Conservation (phyloP, 2,797 vertebrate genomes). For the Euthynnus affinis region DNA sequence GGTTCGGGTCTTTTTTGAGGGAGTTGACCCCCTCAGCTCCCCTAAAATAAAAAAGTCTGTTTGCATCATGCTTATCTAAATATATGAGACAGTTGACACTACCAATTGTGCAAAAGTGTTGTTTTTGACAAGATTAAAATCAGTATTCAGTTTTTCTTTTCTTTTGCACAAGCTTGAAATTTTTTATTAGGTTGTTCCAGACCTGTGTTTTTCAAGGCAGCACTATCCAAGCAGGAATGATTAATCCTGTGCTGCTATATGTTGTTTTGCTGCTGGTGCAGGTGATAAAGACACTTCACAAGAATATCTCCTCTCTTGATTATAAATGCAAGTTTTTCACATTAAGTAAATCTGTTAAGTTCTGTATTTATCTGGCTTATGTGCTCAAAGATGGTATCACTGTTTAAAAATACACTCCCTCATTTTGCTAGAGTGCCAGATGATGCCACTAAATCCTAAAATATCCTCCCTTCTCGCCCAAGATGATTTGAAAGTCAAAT, state of each 20-base stretch:
- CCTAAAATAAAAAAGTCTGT: background rate
- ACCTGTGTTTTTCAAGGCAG: background rate
- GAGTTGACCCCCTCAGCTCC: background rate
- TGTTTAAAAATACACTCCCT: background rate
- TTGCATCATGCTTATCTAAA: background rate
- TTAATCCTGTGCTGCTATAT: background rate
- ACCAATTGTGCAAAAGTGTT: background rate
- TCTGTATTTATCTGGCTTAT: slow-evolving; percentile 5
- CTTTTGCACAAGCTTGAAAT: slow-evolving; percentile 5
- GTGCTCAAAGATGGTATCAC: background rate
- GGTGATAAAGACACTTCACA: slow-evolving; percentile 7
- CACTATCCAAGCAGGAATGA: slow-evolving; percentile 11
- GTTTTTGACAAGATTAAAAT: background rate
- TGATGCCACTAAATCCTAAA: background rate
- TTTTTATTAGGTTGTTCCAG: background rate
- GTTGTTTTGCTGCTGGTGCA: background rate
- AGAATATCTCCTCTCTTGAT: slow-evolving; percentile 5
- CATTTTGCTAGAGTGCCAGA: background rate
- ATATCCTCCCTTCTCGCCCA: background rate
- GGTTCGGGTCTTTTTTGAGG: background rate
- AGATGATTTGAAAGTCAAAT: too few relatives aligned
- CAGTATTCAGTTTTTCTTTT: background rate
- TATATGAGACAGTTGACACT: background rate
- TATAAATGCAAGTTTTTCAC: slow-evolving; percentile 15
- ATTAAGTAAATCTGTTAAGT: background rate